Evolutionary conservation across 1,140 invertebrate genomes (phyloP), one percentile per base, ranked within the genome.

Genomic region (Drosophila ambigua): DNA sequence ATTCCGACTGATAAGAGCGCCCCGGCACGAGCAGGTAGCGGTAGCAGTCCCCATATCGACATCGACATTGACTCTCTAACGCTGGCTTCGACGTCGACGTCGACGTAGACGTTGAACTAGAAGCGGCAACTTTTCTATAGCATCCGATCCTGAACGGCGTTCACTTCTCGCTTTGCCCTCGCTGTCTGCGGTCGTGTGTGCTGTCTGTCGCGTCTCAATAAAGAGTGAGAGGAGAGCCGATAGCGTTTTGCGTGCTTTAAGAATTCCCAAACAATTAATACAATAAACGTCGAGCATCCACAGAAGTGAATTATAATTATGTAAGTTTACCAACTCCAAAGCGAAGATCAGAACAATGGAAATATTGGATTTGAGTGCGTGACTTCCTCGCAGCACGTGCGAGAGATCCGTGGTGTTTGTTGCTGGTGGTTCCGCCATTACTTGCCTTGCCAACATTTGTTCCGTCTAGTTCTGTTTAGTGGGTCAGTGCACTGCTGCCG

Each of bases 91-190:
- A 31, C 52, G 69, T 7, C 20, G 20, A 20, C 2, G 20, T 20
- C 0, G 20, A 20, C 16, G 16, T 16, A 39, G 28, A 35, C 43
- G 67, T 13, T 8, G 41, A 55, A 48, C 15, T 54, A 48, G 26
- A 35, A 45, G 50, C 65, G 44, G 26, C 62, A 35, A 23, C 63
- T 58, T 69, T 88, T 75, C 79, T 66, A 79, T 82, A 79, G 83
- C 82, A 76, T 76, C 65, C 69, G 75, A 82, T 85, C 83, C 82
- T 88, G 74, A 72, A 63, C 69, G 51, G 65, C 49, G 66, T 68
- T 87, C 79, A 83, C 79, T 87, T 88, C 62, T 46, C 83, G 83
- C 72, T 83, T 83, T 76, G 79, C 67, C 83, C 46, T 82, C 79
- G 79, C 76, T 72, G 72, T 76, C 63, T 79, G 64, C 83, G 83